Conservation (phyloP, 37 sponge, comb jelly and placozoan genomes). For the Beroe ovata region DNA sequence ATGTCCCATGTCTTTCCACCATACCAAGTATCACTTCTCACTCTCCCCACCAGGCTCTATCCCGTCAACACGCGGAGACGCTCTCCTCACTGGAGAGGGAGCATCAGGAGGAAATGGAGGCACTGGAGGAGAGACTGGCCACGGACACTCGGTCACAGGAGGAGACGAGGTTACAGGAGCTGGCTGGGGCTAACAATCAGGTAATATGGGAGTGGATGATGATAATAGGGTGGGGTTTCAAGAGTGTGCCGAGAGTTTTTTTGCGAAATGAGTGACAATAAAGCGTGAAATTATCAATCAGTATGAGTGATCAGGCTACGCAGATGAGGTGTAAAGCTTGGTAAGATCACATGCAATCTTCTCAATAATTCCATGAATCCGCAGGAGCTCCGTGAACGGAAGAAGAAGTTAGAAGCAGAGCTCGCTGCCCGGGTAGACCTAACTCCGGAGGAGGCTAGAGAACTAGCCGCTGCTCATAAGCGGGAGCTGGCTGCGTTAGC, state of each 20-base stretch:
- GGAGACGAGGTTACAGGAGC: not conserved
- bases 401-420: conserved; percentile 3
- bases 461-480: not conserved
- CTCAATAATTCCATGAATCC: not conserved
- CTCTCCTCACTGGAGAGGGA: conserved; percentile 13
- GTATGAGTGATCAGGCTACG: too few species aligned
- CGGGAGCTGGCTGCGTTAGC: not conserved
- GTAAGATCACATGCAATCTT: too few species aligned
- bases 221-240: too few species aligned
- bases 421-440: conserved; percentile 3
- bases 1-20: too few species aligned
- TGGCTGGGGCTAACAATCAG: not conserved
- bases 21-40: too few species aligned
- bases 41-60: not conserved
- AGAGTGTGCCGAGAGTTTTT: too few species aligned
- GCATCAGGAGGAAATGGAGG: conserved; percentile 18
- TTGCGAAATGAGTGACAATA: too few species aligned
- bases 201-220: too few species aligned
- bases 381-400: conserved; percentile 2
- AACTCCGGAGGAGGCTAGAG: conserved; percentile 6
- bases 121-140: conserved; percentile 16
- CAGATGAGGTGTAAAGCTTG: too few species aligned
- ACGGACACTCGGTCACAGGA: not conserved
- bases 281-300: too few species aligned
- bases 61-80: not conserved